Percentiles rank a stretch among this genome's conserved stretches.
Evolutionary conservation across 2,113 vertebrate genomes (phyloP).

Genomic region (Anseranas semipalmata): DNA sequence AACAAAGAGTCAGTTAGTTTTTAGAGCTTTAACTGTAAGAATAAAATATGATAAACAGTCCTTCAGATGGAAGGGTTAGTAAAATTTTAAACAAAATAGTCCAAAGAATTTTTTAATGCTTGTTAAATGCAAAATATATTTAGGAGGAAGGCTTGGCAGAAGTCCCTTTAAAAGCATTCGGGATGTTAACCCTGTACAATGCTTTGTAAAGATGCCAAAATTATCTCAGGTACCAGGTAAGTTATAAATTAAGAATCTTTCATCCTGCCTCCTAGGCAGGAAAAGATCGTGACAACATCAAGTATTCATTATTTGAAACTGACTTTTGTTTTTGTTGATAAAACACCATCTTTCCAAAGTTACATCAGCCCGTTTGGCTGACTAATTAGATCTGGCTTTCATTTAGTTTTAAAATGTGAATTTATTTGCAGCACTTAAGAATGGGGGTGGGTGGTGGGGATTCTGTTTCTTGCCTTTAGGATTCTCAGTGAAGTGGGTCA

Average conservation of each 20-base stretch:
- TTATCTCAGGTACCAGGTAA: not conserved
- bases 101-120: not conserved
- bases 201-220: not conserved
- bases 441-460: not conserved
- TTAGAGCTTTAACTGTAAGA: not conserved
- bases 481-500: not conserved
- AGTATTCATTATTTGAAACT: not conserved
- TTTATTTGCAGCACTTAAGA: not conserved
- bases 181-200: not conserved
- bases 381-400: not conserved
- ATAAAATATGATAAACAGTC: not conserved
- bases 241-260: not conserved
- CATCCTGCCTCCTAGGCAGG: not conserved
- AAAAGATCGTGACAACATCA: not conserved
- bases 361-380: not conserved
- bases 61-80: not conserved
- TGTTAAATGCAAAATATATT: not conserved
- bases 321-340: not conserved
- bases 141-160: not conserved
- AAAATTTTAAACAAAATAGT: not conserved
- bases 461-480: not conserved
- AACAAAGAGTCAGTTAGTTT: not conserved
- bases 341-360: not conserved
- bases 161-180: not conserved
- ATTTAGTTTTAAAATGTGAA: not conserved